Evolutionary conservation across 30 jellyfish, hydroid and myxozoan species (phyloP).

Genomic region (Rhopilema esculentum): DNA sequence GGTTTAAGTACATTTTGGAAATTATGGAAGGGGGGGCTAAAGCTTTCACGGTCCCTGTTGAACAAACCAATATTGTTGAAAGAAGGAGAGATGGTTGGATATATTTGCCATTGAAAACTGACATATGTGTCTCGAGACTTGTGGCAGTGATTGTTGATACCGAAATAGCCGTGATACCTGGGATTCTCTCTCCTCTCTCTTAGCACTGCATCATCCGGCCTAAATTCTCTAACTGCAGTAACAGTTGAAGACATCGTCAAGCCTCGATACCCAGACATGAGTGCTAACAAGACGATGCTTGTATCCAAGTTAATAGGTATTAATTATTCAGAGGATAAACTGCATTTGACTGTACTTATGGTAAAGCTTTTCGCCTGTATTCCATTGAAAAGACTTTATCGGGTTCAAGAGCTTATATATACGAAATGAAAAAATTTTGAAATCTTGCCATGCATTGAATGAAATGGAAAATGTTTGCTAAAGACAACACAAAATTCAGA

Average conservation of each 20-base stretch:
- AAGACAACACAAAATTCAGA: background rate
- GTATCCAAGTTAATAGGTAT: conserved; percentile 62
- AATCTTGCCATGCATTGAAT: background rate
- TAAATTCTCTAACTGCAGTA: conserved; percentile 79
- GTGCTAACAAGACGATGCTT: conserved; percentile 33
- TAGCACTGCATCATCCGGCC: conserved; percentile 83
- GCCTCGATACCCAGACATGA: conserved; percentile 43
- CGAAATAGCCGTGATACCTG: too few relatives aligned
- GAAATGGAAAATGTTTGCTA: background rate
- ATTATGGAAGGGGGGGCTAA: too few relatives aligned
- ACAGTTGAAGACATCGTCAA: conserved; percentile 65
- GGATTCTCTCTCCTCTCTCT: background rate
- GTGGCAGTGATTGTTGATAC: too few relatives aligned
- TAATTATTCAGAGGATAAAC: background rate
- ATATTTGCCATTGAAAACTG: too few relatives aligned
- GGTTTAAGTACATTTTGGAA: too few relatives aligned
- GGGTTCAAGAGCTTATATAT: too few relatives aligned
- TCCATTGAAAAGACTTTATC: background rate
- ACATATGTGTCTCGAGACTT: too few relatives aligned
- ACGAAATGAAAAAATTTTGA: too few relatives aligned
- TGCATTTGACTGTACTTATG: background rate
- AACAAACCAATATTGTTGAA: too few relatives aligned
- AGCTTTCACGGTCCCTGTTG: too few relatives aligned
- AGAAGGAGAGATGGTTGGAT: too few relatives aligned
- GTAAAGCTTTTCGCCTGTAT: background rate